Evolutionary conservation across 1,140 invertebrate species (phyloP), one percentile per base, ranked within the genome.

Genomic region (Drosophila persimilis): DNA sequence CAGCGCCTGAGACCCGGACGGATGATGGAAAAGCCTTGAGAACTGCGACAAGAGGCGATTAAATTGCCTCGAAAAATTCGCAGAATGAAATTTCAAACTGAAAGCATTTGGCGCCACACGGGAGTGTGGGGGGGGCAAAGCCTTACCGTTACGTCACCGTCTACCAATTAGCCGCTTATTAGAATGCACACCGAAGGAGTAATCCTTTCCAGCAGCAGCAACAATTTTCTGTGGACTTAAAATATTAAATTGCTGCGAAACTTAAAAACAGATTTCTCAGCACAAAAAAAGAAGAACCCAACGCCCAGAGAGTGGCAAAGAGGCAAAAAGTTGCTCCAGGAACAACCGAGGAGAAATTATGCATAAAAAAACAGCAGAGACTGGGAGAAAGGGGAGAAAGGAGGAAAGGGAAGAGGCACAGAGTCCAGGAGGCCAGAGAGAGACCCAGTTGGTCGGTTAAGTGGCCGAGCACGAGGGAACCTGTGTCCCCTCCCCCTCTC

Each of bases 81-180:
- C 50, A 70, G 83, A 88, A 88, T 88, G 83, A 79, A 88, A 88
- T 88, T 83, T 86, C 79, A 88, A 88, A 88, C 83, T 88, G 83
- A 88, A 78, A 75, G 71, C 78, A 74, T 74, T 86, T 74, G 58
- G 58, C 51, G 80, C 73, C 63, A 2, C 20, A 20, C 20, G 2
- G 20, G 20, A 20, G 20, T 20, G 52, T 31, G 55, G 15, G 15
- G 15, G 55, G 56, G 7, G 55, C 64, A 74, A 73, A 71, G 51
- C 56, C 45, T 43, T 56, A 66, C 77, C 66, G 83, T 86, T 70
- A 48, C 62, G 65, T 69, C 56, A 55, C 59, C 64, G 80, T 72
- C 81, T 74, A 88, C 83, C 84, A 88, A 88, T 88, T 88, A 88
- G 64, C 84, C 83, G 83, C 83, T 88, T 88, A 88, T 88, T 88